phyloP scores from a whole-genome alignment of 2,888 invertebrate species.

The Psococerastis gibbosa region DNA sequence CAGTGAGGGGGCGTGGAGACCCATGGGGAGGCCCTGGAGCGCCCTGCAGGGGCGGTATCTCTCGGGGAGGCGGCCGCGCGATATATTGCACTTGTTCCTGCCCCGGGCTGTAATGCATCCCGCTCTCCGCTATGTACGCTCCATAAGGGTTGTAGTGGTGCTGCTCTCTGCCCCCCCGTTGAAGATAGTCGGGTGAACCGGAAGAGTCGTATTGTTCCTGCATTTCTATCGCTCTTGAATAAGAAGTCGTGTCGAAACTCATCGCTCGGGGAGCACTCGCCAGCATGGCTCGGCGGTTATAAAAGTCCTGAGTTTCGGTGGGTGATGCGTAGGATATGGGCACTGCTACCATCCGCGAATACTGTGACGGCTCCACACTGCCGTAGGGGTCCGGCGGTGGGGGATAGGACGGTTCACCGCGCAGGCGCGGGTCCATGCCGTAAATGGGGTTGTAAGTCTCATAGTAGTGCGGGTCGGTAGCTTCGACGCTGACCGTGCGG shows the following conservation, averaged over 20 bases:
- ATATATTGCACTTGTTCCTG: constrained; percentile 1
- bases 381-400: not conserved
- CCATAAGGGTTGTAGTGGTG: not conserved
- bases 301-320: not conserved
- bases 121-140: too few species aligned
- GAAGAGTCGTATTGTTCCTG: not conserved
- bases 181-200: not conserved
- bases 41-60: constrained; percentile 3
- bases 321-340: not conserved
- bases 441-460: not conserved
- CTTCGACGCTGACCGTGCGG: not conserved
- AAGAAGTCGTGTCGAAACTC: not conserved
- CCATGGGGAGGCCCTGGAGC: constrained; percentile 8
- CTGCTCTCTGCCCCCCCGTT: not conserved
- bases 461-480: constrained; percentile 2
- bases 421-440: not conserved
- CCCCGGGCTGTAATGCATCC: too few species aligned
- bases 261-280: not conserved
- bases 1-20: constrained; percentile 1
- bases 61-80: constrained; percentile 1
- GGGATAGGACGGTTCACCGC: not conserved
- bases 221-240: not conserved
- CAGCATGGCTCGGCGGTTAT: not conserved
- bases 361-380: not conserved
- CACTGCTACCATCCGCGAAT: not conserved